These are phyloP conservation scores for Abrostola tripartita DNA, from an alignment of 2,888 invertebrate genomes.

Conservation along the genomic window DNA sequence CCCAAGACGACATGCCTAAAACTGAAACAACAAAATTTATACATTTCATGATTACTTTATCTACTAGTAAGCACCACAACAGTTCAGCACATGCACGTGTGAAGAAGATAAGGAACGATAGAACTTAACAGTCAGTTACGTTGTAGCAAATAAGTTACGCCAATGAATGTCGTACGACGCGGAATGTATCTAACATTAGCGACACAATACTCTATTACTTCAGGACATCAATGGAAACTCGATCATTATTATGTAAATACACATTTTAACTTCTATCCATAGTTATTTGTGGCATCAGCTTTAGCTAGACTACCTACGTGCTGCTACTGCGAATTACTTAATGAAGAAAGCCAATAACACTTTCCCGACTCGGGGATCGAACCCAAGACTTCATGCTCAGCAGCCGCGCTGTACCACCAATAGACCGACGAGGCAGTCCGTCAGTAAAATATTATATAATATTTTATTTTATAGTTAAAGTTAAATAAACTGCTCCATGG, in stretches of 20 bases:
- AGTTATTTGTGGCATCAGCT: background rate
- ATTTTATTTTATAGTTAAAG: too few relatives aligned
- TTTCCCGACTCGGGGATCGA: too few relatives aligned
- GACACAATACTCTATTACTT: conserved; percentile 23
- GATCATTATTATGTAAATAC: conserved; percentile 28
- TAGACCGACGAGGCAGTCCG: too few relatives aligned
- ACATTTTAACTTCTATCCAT: background rate
- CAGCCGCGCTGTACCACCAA: too few relatives aligned
- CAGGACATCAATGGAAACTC: conserved; percentile 13
- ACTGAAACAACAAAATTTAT: conserved; percentile 13
- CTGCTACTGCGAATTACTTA: too few relatives aligned
- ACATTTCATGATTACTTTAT: background rate
- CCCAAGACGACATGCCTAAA: conserved; percentile 81
- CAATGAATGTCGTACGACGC: conserved; percentile 25
- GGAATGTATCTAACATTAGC: conserved; percentile 23
- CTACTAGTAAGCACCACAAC: conserved; percentile 3
- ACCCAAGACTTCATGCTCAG: too few relatives aligned
- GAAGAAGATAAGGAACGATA: too few relatives aligned
- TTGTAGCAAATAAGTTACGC: conserved; percentile 26
- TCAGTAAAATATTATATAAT: too few relatives aligned
- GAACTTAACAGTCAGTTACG: too few relatives aligned
- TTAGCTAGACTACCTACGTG: conserved; percentile 1
- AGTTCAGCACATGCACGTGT: too few relatives aligned
- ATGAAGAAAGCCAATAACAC: too few relatives aligned
- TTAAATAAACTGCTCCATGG: too few relatives aligned